Evolutionary conservation across 1,140 invertebrate species (phyloP), one percentile per base, ranked within the genome.

Genomic region (Harpegnathos saltator): DNA sequence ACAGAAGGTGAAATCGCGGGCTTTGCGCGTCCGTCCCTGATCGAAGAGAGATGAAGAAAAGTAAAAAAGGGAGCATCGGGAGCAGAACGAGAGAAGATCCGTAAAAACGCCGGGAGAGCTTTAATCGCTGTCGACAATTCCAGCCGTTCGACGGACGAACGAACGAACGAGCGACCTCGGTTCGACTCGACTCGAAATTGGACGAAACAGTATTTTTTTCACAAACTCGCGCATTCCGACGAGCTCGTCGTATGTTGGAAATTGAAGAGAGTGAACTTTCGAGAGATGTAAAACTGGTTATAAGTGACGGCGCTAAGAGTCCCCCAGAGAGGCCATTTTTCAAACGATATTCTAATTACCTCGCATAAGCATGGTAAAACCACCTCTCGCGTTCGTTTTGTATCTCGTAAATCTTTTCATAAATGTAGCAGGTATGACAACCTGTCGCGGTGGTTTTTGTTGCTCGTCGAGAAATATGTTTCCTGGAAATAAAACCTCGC

Each of bases 71-170:
- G 11, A 11, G 17, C 38, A 44, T 44, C 38, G 9, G 38, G 38
- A 44, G 17, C n/a, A 38, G 3, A n/a, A 29, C n/a, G 26, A 63
- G n/a, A 19, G 62, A 63, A 62, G 29, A 63, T 63, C 24, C 12
- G 26, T 33, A n/a, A 56, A 54, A 71, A 54, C 11, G 22, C 22
- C 17, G 50, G 66, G n/a, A 71, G 54, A 63, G 33, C 62, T 63
- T 24, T 26, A 68, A 66, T 66, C 38, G 22, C 15, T 19, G 50
- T 56, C 26, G 24, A 19, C 50, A 71, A 71, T 54, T 71, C 17
- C 11, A 56, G 24, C 50, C 3, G 38, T 9, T 44, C 38, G 38
- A 44, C 38, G 38, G 38, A 9, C 38, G 9, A 44, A 44, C 38
- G 33, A 33, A 33, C 33, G 33, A n/a, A n/a, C n/a, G n/a, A n/a